Evolutionary conservation across 2,797 vertebrate genomes (phyloP), one percentile per base, ranked within the genome.

Genomic region (Pygocentrus nattereri): DNA sequence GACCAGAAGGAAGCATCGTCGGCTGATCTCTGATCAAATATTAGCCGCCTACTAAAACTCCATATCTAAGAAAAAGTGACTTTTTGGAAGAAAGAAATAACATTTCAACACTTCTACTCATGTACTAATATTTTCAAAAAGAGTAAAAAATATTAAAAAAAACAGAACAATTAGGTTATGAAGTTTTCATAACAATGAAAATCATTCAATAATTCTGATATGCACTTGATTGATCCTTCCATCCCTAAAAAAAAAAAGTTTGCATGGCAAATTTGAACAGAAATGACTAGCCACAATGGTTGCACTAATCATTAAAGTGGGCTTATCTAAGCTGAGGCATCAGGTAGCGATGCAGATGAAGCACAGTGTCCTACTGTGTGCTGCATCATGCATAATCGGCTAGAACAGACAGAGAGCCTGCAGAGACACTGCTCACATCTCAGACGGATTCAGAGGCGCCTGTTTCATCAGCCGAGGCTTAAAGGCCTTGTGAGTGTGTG

Each of bases 371-470:
- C 47, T 1, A 12, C 21, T 21, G 62, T 5, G 54, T 2, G 21
- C 62, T 71, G 67, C 50, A 67, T 76, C 62, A 70, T 59, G 38
- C 74, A 72, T 67, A 56, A 54, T 71, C 67, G 18, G 58, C 56
- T 41, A 31, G 44, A 47, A 47, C 76, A 77, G 54, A 52, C 62
- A 70, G 50, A 58, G 61, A 56, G 41, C 34, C 59, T 62, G 70
- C 50, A 50, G 41, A 64, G 67, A 84, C 44, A 50, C 30, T 10
- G 67, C 64, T 80, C 30, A 65, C 54, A 54, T 31, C 73, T 64
- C 47, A n/a, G 15, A 73, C 44, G 23, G 31, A 82, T 68, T 21
- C 58, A 58, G 44, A 52, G 41, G 50, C 13, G 25, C 71, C 59
- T n/a, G 41, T 64, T 78, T 78, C 79, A 59, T 73, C 19, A 59